Conservation (phyloP, 2,797 vertebrate species). For the Rhincodon typus region DNA sequence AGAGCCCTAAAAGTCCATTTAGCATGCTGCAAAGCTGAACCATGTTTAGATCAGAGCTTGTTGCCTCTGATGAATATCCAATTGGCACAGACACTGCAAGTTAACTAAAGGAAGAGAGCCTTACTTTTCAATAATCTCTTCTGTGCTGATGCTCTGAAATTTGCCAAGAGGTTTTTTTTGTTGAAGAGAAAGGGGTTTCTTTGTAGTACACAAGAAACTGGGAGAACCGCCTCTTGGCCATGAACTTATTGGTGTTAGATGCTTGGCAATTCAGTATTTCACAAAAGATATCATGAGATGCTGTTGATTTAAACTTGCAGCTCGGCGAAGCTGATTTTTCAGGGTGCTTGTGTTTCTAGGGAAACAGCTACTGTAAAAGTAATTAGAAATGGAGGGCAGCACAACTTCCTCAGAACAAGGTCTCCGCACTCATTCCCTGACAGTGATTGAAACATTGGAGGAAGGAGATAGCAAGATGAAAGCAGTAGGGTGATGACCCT, state of each 20-base stretch:
- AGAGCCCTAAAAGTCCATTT: neutral
- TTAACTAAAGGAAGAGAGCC: no score
- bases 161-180: neutral
- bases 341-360: slow-evolving; percentile 36
- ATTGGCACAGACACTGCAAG: neutral
- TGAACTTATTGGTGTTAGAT: neutral
- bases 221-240: neutral
- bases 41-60: neutral
- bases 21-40: neutral
- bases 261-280: neutral
- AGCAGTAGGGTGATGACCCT: slow-evolving; percentile 22
- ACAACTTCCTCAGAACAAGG: slow-evolving; percentile 20
- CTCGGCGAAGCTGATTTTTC: slow-evolving; percentile 37
- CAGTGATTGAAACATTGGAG: slow-evolving; percentile 40
- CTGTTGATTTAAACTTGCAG: neutral
- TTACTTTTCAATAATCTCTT: neutral
- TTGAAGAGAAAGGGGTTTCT: neutral
- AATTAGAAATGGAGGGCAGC: neutral
- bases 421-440: slow-evolving; percentile 21
- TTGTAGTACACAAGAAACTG: neutral
- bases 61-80: neutral
- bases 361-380: slow-evolving; percentile 37
- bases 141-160: neutral
- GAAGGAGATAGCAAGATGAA: slow-evolving; percentile 22
- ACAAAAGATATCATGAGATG: neutral